Conservation (phyloP, 1,140 invertebrate genomes). For the Trichomalopsis sarcophagae region DNA sequence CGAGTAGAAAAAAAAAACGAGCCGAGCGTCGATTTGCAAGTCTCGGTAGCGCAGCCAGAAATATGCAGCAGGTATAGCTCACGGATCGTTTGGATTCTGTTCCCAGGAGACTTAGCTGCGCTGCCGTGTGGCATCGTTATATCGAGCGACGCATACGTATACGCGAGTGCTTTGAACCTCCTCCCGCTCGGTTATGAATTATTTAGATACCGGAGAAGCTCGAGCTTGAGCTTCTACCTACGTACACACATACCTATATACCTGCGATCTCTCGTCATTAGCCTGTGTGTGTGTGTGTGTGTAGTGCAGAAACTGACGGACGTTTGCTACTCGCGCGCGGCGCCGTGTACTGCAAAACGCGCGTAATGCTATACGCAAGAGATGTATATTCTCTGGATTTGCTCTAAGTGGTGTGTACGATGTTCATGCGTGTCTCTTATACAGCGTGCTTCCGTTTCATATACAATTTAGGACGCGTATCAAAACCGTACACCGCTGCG, state of each 20-base stretch:
- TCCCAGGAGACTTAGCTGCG: conserved; percentile 52
- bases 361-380: neutral
- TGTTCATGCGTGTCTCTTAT: neutral
- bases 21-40: neutral
- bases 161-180: conserved; percentile 57
- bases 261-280: neutral
- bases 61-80: neutral
- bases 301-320: neutral
- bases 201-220: conserved; percentile 61
- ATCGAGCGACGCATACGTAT: conserved; percentile 46
- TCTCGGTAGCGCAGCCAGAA: neutral
- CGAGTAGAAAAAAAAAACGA: too few relatives aligned
- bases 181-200: conserved; percentile 60
- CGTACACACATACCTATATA: neutral
- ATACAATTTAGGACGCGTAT: neutral
- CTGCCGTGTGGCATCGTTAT: conserved; percentile 52
- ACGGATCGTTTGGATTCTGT: conserved; percentile 24
- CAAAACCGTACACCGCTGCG: too few relatives aligned
- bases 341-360: neutral
- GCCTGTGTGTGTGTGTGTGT: neutral
- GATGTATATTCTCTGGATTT: neutral
- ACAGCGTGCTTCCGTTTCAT: neutral
- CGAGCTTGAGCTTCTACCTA: conserved; percentile 57
- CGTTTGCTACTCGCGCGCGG: neutral
- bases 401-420: neutral